These are phyloP conservation scores for Sardina pilchardus DNA, from an alignment of 2,113 vertebrate species.

Conservation along the genomic window DNA sequence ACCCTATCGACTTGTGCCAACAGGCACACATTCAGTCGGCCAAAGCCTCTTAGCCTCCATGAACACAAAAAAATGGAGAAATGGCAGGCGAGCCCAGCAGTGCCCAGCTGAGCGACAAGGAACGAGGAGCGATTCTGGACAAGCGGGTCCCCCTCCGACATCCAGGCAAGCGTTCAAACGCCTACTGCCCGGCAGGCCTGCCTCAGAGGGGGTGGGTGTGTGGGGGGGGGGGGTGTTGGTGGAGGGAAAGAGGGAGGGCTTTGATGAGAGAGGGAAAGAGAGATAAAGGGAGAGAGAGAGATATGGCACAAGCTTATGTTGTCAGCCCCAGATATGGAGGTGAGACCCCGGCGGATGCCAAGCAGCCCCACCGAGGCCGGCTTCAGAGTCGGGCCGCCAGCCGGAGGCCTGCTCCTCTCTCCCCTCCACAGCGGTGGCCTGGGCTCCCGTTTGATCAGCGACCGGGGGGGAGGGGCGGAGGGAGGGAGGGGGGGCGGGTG, in stretches of 20 bases:
- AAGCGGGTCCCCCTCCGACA: slow-evolving; percentile 17
- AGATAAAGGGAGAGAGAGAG: neutral
- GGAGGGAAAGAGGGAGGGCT: neutral
- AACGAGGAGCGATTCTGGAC: neutral
- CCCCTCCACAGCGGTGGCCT: neutral
- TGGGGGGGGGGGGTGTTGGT: neutral
- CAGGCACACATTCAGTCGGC: slow-evolving; percentile 20
- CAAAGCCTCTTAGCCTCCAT: slow-evolving; percentile 29
- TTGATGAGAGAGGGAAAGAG: neutral
- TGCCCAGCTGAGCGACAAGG: slow-evolving; percentile 23
- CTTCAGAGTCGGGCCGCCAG: neutral
- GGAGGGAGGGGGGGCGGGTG: too few species aligned
- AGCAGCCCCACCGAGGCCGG: neutral
- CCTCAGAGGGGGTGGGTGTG: neutral
- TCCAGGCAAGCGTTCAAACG: slow-evolving; percentile 33
- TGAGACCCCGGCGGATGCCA: neutral
- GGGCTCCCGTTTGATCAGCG: neutral
- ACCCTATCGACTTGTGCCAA: neutral
- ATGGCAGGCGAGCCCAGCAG: slow-evolving; percentile 11
- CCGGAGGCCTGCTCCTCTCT: neutral
- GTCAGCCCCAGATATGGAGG: neutral
- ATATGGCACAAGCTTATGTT: neutral
- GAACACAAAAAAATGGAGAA: neutral
- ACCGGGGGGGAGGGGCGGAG: neutral
- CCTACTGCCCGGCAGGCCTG: slow-evolving; percentile 11